These are phyloP conservation scores for Polydesmus complanatus DNA, from an alignment of 2,888 invertebrate genomes.

Conservation along the genomic window DNA sequence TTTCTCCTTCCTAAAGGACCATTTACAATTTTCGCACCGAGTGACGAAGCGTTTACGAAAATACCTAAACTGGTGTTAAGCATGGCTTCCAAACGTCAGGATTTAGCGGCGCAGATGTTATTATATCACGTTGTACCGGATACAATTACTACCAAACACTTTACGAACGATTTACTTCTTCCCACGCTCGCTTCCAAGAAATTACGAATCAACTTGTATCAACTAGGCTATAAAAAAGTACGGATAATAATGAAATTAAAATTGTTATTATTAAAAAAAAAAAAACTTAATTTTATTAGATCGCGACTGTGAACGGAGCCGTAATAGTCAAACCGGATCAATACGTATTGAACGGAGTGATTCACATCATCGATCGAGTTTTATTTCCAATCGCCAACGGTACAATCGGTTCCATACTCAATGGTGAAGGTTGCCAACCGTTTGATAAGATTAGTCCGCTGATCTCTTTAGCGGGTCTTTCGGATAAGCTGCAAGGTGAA, in stretches of 20 bases:
- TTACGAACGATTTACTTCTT: constrained; percentile 18
- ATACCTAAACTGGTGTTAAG: constrained; percentile 19
- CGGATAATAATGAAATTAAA: too few relatives aligned
- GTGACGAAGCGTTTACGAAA: constrained; percentile 20
- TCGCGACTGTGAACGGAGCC: constrained; percentile 17
- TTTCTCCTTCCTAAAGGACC: constrained; percentile 21
- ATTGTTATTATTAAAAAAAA: background rate
- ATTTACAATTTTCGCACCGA: constrained; percentile 23
- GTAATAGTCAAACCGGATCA: constrained; percentile 11
- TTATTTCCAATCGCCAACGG: constrained; percentile 20
- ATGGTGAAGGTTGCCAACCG: constrained; percentile 17
- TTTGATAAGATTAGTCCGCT: constrained; percentile 18
- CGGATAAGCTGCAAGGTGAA: constrained; percentile 8
- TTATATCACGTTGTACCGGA: constrained; percentile 21
- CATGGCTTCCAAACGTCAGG: constrained; percentile 5
- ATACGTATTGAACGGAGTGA: constrained; percentile 18
- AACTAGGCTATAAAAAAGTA: constrained; percentile 13
- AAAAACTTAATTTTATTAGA: constrained; percentile 6
- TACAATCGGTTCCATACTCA: constrained; percentile 20
- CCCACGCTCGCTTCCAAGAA: constrained; percentile 20
- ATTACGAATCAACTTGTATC: constrained; percentile 19
- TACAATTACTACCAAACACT: constrained; percentile 14
- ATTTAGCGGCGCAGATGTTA: constrained; percentile 18
- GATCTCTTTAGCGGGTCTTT: constrained; percentile 15
- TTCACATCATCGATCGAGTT: constrained; percentile 22